phyloP scores from a whole-genome alignment of 2,113 vertebrate genomes.

The Daubentonia madagascariensis region DNA sequence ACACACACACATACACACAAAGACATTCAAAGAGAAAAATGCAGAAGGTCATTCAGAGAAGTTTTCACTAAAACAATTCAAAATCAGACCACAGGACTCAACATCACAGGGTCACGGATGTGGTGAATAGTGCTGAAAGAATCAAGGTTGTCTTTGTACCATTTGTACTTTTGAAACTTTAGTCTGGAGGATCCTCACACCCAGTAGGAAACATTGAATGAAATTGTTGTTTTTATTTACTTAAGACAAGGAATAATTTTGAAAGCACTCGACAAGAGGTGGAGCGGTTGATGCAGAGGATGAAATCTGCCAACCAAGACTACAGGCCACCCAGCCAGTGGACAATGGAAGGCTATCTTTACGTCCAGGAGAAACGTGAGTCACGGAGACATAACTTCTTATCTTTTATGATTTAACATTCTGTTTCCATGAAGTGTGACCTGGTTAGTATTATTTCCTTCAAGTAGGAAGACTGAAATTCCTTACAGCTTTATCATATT shows the following conservation, averaged over 20 bases:
- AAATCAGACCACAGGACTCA: background rate
- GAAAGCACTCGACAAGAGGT: slow-evolving; percentile 98
- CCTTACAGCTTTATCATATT: background rate
- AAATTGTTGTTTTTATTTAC: slow-evolving; percentile 54
- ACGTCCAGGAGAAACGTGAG: slow-evolving; percentile 98
- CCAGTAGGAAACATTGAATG: background rate
- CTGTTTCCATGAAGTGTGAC: background rate
- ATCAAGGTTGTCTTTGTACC: background rate
- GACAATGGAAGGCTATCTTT: slow-evolving; percentile 98
- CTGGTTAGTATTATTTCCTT: background rate
- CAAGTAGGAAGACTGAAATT: background rate
- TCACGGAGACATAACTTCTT: slow-evolving; percentile 6
- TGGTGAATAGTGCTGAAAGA: background rate
- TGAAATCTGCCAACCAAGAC: slow-evolving; percentile 95
- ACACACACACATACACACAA: background rate
- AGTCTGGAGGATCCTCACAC: background rate
- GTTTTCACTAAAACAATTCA: background rate
- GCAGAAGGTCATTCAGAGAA: background rate
- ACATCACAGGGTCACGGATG: rapidly evolving
- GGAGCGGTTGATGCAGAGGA: slow-evolving; percentile 96
- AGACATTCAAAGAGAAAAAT: background rate
- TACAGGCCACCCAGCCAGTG: slow-evolving; percentile 94
- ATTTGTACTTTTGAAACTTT: background rate
- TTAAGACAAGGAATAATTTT: slow-evolving; percentile 97
- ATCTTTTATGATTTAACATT: background rate